Percentiles rank a stretch among this genome's conserved stretches.
Evolutionary conservation across 2,113 vertebrate species (phyloP).

Genomic region (Hemiprocne comata): DNA sequence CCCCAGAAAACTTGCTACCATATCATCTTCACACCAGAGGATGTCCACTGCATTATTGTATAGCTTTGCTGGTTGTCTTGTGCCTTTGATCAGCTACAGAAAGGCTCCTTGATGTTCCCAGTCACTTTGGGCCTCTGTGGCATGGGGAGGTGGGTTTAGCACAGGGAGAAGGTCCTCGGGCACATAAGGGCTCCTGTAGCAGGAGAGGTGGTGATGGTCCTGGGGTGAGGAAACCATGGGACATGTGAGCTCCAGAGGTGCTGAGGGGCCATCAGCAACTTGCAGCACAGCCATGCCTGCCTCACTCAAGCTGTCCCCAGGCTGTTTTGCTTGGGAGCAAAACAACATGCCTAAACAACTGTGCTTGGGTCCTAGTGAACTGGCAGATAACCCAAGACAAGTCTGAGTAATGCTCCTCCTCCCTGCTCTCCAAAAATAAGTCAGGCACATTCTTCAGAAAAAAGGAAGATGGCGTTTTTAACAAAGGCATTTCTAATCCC

Average conservation of each 20-base stretch:
- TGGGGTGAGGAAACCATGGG: fast-evolving
- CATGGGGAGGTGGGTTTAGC: neutral
- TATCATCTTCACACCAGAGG: neutral
- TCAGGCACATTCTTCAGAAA: neutral
- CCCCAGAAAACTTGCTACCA: neutral
- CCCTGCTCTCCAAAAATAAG: neutral
- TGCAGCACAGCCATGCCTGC: neutral
- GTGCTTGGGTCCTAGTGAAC: neutral
- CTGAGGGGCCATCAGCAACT: neutral
- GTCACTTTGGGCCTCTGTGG: fast-evolving
- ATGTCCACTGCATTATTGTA: neutral
- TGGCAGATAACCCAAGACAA: neutral
- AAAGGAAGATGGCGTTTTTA: neutral
- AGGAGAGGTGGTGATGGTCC: neutral
- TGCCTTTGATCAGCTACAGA: neutral
- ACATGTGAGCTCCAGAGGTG: neutral
- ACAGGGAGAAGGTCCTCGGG: fast-evolving
- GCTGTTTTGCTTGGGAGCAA: neutral
- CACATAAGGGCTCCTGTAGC: fast-evolving
- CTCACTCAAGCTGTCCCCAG: neutral
- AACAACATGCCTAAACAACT: neutral
- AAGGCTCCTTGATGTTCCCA: neutral
- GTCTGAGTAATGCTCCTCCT: neutral
- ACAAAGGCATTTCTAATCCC: neutral
- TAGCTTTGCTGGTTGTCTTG: neutral